These are phyloP conservation scores for Halictus quadricinctus DNA, from an alignment of 2,888 invertebrate species.

Conservation along the genomic window DNA sequence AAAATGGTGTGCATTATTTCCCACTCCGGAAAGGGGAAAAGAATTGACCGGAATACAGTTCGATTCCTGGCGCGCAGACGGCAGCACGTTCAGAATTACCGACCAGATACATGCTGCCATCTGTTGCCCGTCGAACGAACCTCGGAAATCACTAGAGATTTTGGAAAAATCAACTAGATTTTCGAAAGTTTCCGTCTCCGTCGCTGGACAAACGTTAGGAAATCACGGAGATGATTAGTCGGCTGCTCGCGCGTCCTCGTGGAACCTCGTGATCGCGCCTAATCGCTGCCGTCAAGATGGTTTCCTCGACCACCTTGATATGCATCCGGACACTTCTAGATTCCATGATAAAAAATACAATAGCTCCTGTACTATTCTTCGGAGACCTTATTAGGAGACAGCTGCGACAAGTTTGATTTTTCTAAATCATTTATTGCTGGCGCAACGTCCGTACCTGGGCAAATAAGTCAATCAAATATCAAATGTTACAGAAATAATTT, in stretches of 20 bases:
- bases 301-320: neutral
- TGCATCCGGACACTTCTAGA: neutral
- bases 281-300: neutral
- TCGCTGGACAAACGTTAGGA: too few species aligned
- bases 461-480: too few species aligned
- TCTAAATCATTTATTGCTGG: neutral
- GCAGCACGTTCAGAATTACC: slow-evolving; percentile 80
- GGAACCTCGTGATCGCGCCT: rapidly evolving
- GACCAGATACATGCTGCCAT: slow-evolving; percentile 78
- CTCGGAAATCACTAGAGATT: slow-evolving; percentile 32
- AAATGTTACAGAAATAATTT: neutral
- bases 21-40: slow-evolving; percentile 45
- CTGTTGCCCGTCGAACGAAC: slow-evolving; percentile 64
- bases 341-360: neutral
- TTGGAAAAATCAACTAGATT: slow-evolving; percentile 39
- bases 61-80: slow-evolving; percentile 69
- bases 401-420: neutral
- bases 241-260: neutral
- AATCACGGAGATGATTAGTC: rapidly evolving
- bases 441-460: too few species aligned
- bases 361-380: neutral
- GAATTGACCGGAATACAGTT: slow-evolving; percentile 74
- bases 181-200: neutral
- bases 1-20: slow-evolving; percentile 49
- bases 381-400: neutral